A percentile compares a stretch with the other conserved stretches of the same genome.
Evolutionary conservation across 2,797 vertebrate species (phyloP).

Genomic region (Apodemus agrarius): DNA sequence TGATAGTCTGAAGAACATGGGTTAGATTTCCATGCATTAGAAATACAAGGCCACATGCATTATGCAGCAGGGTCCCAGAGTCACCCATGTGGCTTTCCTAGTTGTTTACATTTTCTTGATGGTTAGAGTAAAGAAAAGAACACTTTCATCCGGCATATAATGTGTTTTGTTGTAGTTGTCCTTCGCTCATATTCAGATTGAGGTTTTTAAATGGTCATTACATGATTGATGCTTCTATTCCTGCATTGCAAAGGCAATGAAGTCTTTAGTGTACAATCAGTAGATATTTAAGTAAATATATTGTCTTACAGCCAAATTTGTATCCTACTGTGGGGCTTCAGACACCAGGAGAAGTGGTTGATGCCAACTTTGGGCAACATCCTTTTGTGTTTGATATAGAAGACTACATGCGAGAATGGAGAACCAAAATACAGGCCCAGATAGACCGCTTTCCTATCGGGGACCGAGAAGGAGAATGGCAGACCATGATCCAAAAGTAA

Average conservation of each 20-base stretch:
- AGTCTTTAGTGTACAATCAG: slow-evolving; percentile 27
- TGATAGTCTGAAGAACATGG: slow-evolving; percentile 38
- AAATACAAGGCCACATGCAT: not conserved
- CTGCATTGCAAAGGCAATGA: slow-evolving; percentile 43
- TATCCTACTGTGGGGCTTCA: slow-evolving; percentile 92
- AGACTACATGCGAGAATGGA: slow-evolving; percentile 92
- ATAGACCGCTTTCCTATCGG: slow-evolving; percentile 91
- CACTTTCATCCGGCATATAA: not conserved
- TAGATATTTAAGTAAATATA: slow-evolving; percentile 74
- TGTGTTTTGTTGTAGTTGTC: slow-evolving; percentile 39
- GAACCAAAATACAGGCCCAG: slow-evolving; percentile 91
- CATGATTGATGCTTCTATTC: slow-evolving; percentile 33
- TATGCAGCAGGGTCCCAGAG: not conserved
- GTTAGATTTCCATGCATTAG: not conserved
- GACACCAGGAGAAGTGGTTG: slow-evolving; percentile 92
- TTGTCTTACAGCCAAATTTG: slow-evolving; percentile 90
- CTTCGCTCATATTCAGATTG: slow-evolving; percentile 46
- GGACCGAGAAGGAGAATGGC: slow-evolving; percentile 91
- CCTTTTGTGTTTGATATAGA: slow-evolving; percentile 92
- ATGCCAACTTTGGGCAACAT: slow-evolving; percentile 92
- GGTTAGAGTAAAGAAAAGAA: not conserved
- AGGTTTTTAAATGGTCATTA: slow-evolving; percentile 40
- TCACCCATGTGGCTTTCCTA: not conserved
- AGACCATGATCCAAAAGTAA: slow-evolving; percentile 92
- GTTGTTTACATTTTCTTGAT: not conserved